Conservation (phyloP, 1,140 invertebrate species). For the Carposina sasakii region DNA sequence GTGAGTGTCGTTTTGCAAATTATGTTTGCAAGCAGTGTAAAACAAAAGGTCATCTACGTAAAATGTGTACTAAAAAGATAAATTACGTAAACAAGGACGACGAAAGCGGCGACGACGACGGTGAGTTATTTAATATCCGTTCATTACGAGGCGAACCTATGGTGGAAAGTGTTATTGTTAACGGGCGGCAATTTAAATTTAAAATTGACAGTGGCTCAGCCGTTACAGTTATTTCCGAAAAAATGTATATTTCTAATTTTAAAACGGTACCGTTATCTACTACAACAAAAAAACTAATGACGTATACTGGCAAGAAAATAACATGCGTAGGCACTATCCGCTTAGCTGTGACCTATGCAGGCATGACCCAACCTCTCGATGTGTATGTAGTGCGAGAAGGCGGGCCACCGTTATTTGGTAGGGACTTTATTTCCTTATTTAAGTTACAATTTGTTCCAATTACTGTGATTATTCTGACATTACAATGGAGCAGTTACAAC, state of each 20-base stretch:
- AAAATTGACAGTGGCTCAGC: constrained; percentile 9
- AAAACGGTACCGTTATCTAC: not conserved
- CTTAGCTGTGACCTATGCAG: not conserved
- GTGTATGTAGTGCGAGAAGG: constrained; percentile 5
- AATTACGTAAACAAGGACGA: constrained; percentile 7
- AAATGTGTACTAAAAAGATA: constrained; percentile 9
- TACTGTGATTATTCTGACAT: not conserved
- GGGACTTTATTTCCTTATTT: constrained; percentile 10
- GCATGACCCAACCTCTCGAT: not conserved
- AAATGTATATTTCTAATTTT: constrained; percentile 5
- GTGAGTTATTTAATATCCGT: constrained; percentile 11
- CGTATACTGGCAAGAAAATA: not conserved
- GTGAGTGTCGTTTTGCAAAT: constrained; percentile 3
- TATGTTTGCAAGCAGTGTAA: constrained; percentile 10
- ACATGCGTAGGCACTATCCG: not conserved
- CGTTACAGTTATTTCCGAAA: constrained; percentile 10
- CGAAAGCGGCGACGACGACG: constrained; percentile 7
- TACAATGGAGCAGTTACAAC: constrained; percentile 2
- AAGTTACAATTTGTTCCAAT: constrained; percentile 1
- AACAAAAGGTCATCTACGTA: constrained; percentile 7
- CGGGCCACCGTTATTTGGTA: constrained; percentile 1
- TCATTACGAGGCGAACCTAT: constrained; percentile 4
- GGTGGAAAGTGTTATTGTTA: not conserved
- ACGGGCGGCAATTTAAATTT: not conserved
- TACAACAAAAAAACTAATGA: not conserved